Conservation (phyloP, 2,888 invertebrate species). For the Archips xylosteana region DNA sequence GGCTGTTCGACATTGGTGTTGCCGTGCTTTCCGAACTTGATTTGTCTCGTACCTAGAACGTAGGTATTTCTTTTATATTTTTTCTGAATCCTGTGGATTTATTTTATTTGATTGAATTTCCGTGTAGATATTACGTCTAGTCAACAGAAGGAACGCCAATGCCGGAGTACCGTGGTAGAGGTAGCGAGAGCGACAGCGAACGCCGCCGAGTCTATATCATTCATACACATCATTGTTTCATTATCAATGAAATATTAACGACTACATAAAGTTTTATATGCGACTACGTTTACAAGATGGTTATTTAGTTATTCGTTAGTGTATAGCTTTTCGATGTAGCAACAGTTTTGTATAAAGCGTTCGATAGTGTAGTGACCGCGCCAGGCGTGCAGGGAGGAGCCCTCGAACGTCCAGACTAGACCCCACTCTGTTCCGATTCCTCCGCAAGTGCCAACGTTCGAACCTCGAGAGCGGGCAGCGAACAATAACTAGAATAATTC, state of each 20-base stretch:
- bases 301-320: conserved; percentile 77
- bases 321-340: conserved; percentile 76
- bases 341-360: conserved; percentile 63
- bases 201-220: conserved; percentile 68
- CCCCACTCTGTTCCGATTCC: conserved; percentile 52
- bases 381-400: conserved; percentile 31
- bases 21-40: conserved; percentile 5
- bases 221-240: conserved; percentile 79
- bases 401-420: conserved; percentile 27
- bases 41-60: conserved; percentile 9
- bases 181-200: conserved; percentile 37
- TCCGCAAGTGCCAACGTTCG: conserved; percentile 77
- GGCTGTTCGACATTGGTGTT: conserved; percentile 30
- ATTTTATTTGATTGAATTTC: not conserved
- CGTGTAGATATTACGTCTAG: conserved; percentile 37
- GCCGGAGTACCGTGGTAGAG: conserved; percentile 23
- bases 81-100: conserved; percentile 14
- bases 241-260: conserved; percentile 61
- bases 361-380: conserved; percentile 51
- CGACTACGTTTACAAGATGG: conserved; percentile 60
- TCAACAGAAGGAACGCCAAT: conserved; percentile 28
- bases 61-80: conserved; percentile 16
- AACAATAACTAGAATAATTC: conserved; percentile 70
- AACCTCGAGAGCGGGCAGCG: conserved; percentile 60
- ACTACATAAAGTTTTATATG: conserved; percentile 62